Conservation (phyloP, 2,113 vertebrate species). For the Podarcis cretensis region DNA sequence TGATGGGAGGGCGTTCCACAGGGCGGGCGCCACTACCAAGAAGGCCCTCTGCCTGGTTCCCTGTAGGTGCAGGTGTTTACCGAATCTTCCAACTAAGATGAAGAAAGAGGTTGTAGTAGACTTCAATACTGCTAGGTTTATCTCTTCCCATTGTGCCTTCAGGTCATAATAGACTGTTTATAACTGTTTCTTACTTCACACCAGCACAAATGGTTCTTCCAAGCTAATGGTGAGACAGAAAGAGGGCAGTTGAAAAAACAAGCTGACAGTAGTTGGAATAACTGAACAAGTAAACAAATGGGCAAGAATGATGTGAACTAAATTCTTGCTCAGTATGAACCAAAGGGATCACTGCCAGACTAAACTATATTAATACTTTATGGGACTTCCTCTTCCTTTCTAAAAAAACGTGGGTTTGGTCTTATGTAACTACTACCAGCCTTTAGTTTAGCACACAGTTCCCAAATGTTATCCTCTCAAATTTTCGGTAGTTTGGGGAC, state of each 20-base stretch:
- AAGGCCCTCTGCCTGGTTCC: too few relatives aligned
- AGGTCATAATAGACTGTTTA: neutral
- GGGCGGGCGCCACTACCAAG: too few relatives aligned
- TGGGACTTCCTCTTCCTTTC: neutral
- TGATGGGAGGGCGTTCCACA: too few relatives aligned
- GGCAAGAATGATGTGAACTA: neutral
- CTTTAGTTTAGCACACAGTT: neutral
- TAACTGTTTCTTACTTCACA: neutral
- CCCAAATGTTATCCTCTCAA: neutral
- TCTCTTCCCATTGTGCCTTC: neutral
- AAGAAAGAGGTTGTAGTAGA: neutral
- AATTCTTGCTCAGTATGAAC: neutral
- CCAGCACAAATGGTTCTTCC: rapidly evolving
- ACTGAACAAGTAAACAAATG: neutral
- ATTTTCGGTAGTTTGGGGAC: neutral
- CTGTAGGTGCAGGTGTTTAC: neutral
- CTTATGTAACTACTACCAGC: neutral
- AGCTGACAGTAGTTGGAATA: neutral
- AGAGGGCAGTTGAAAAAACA: neutral
- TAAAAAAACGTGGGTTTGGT: neutral
- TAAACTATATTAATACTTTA: neutral
- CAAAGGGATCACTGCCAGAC: neutral
- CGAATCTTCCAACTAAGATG: neutral
- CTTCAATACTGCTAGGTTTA: neutral
- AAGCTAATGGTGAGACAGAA: rapidly evolving